A percentile compares a stretch with the other conserved stretches of the same genome.
Evolutionary conservation across 2,888 invertebrate species (phyloP).

Genomic region (Smittia aterrima): DNA sequence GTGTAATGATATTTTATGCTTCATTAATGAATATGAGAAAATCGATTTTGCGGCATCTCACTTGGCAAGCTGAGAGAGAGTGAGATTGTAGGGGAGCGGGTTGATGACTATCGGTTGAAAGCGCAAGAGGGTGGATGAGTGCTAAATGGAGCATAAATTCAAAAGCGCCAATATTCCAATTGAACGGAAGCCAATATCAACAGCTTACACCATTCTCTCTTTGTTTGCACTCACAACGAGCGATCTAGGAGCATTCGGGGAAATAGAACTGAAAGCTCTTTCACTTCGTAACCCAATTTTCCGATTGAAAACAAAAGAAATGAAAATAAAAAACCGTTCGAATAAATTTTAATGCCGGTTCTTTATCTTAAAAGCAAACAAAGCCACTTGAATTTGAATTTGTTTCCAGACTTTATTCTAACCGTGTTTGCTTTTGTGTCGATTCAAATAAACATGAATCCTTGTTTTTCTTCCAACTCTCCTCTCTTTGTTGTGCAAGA

Average conservation of each 20-base stretch:
- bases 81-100: too few species aligned
- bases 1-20: background rate
- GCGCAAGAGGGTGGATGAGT: background rate
- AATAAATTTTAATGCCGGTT: background rate
- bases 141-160: background rate
- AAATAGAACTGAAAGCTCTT: background rate
- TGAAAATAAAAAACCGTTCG: background rate
- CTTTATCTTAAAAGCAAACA: slow-evolving; percentile 19
- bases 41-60: background rate
- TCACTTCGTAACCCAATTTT: background rate
- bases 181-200: background rate
- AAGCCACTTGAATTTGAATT: slow-evolving; percentile 34
- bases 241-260: background rate
- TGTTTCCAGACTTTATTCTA: background rate
- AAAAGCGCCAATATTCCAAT: slow-evolving; percentile 4
- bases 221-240: background rate
- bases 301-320: background rate
- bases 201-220: background rate
- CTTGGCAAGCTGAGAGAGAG: too few species aligned
- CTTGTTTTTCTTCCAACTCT: background rate
- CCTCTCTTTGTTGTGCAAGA: background rate
- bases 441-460: slow-evolving; percentile 18
- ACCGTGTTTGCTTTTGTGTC: slow-evolving; percentile 18
- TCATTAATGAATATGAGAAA: slow-evolving; percentile 1
- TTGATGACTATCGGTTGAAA: too few species aligned